Conservation (phyloP, 1,140 invertebrate species). For the Philotrypesis tridentata region DNA sequence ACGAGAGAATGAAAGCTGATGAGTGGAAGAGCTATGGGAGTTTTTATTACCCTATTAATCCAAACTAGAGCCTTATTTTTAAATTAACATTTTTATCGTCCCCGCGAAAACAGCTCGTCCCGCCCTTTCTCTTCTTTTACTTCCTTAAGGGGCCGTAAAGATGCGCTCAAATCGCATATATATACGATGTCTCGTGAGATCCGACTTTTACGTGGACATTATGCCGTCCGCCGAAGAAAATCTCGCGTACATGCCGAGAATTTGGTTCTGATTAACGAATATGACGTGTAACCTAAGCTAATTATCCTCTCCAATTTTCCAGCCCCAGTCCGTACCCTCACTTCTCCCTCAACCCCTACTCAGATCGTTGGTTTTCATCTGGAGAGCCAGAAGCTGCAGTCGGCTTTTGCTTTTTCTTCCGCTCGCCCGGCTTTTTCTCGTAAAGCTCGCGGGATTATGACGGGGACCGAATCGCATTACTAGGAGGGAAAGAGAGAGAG, state of each 20-base stretch:
- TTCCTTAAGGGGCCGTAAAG: background rate
- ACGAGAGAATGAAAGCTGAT: slow-evolving; percentile 59
- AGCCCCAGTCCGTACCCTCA: background rate
- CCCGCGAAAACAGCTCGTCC: slow-evolving; percentile 41
- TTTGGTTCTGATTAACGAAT: background rate
- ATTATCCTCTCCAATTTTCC: background rate
- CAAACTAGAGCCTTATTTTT: slow-evolving; percentile 71
- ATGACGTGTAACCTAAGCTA: background rate
- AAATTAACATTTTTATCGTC: slow-evolving; percentile 72
- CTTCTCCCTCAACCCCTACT: background rate
- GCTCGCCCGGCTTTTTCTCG: slow-evolving; percentile 58
- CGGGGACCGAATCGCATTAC: slow-evolving; percentile 66
- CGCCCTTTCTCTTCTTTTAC: background rate
- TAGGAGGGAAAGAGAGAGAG: background rate
- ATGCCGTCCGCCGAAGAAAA: background rate
- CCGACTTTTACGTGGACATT: background rate
- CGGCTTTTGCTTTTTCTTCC: slow-evolving; percentile 53
- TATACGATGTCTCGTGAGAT: background rate
- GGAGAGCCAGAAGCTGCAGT: background rate
- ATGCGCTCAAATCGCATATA: background rate
- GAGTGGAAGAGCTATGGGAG: slow-evolving; percentile 56
- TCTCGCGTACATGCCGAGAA: background rate
- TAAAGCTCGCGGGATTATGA: slow-evolving; percentile 68
- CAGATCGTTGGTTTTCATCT: background rate
- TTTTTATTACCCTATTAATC: slow-evolving; percentile 72